Conservation (phyloP, 1,140 invertebrate species). For the Platorchestia sp. region DNA sequence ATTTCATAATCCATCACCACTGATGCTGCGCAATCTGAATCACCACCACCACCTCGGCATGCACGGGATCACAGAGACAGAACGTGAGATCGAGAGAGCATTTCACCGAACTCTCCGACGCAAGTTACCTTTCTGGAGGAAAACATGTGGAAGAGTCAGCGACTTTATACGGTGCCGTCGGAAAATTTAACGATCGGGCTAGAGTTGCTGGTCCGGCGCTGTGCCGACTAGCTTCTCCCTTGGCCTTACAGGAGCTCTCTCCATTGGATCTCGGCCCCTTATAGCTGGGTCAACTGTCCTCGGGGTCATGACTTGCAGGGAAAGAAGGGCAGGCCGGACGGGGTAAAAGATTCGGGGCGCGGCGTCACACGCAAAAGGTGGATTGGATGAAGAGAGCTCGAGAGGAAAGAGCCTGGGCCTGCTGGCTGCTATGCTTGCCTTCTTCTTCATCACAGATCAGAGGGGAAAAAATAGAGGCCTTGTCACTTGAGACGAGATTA, state of each 20-base stretch:
- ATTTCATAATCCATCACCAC: slow-evolving; percentile 51
- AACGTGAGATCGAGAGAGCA: slow-evolving; percentile 4
- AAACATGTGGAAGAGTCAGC: slow-evolving; percentile 55
- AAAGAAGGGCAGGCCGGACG: slow-evolving; percentile 50
- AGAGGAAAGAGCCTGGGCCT: slow-evolving; percentile 27
- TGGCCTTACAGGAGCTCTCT: slow-evolving; percentile 46
- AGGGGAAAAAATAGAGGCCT: background rate
- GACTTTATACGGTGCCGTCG: slow-evolving; percentile 53
- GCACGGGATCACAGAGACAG: background rate
- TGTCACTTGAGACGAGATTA: slow-evolving; percentile 47
- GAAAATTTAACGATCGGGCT: slow-evolving; percentile 55
- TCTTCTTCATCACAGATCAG: slow-evolving; percentile 36
- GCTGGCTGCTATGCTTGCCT: background rate
- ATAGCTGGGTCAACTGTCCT: slow-evolving; percentile 53
- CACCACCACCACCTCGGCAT: background rate
- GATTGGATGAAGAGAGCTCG: slow-evolving; percentile 52
- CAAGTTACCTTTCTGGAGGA: slow-evolving; percentile 54
- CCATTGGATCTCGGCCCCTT: slow-evolving; percentile 52
- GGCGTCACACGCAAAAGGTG: slow-evolving; percentile 51
- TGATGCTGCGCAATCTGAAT: slow-evolving; percentile 36
- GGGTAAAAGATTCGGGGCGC: slow-evolving; percentile 50
- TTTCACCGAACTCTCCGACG: slow-evolving; percentile 44
- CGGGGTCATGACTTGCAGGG: slow-evolving; percentile 55
- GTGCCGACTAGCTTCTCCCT: slow-evolving; percentile 47
- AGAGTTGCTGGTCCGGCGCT: slow-evolving; percentile 53